Evolutionary conservation across 1,140 invertebrate species (phyloP).

Genomic region (Harpegnathos saltator): DNA sequence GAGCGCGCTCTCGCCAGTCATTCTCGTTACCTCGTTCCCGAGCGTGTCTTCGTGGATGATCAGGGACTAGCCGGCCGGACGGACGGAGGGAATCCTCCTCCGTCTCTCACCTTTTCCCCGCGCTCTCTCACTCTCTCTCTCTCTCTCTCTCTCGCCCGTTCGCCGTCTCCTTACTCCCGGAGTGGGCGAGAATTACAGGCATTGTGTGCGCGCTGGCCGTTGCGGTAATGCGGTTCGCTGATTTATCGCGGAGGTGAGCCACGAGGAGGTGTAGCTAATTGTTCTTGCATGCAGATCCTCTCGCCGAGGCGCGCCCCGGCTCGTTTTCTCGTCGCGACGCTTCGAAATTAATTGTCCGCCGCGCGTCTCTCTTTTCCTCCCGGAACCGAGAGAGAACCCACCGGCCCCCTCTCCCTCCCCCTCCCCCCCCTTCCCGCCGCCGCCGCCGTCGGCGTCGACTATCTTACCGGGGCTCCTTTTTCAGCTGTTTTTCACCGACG

Average conservation of each 20-base stretch:
- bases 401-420: too few species aligned
- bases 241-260: slow-evolving; percentile 82
- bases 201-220: slow-evolving; percentile 79
- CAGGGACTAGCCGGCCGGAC: too few species aligned
- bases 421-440: background rate
- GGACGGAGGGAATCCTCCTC: background rate
- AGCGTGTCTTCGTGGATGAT: slow-evolving; percentile 64
- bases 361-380: slow-evolving; percentile 32
- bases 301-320: slow-evolving; percentile 70
- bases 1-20: too few species aligned
- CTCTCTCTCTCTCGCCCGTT: slow-evolving; percentile 6
- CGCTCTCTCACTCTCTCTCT: too few species aligned
- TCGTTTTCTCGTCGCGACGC: slow-evolving; percentile 70
- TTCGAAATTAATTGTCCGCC: slow-evolving; percentile 79
- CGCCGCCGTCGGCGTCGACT: background rate
- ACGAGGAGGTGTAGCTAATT: slow-evolving; percentile 84
- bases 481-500: background rate
- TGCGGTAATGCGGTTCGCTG: slow-evolving; percentile 82
- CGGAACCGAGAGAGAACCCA: too few species aligned
- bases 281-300: slow-evolving; percentile 83
- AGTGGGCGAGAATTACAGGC: slow-evolving; percentile 84
- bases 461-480: slow-evolving; percentile 13
- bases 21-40: slow-evolving; percentile 69
- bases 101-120: slow-evolving; percentile 24
- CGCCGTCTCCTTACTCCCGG: slow-evolving; percentile 55